Evolutionary conservation across 2,888 invertebrate species (phyloP), one percentile per base, ranked within the genome.

Genomic region (Congeria kusceri): DNA sequence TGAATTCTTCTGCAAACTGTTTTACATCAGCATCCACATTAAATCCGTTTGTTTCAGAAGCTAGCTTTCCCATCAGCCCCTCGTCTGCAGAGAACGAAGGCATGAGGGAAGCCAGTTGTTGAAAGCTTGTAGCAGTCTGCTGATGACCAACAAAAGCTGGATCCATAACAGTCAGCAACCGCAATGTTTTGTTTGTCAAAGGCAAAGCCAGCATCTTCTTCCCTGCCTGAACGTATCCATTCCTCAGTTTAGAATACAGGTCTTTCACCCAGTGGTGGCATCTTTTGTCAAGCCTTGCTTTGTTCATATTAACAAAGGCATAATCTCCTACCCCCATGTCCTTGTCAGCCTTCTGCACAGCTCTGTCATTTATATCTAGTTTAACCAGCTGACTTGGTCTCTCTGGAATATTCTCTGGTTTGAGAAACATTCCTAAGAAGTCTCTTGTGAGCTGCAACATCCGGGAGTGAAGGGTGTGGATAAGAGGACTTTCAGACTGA

Each of bases 241-340:
- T 66, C 32, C 73, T 46, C 15, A 73, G 65, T 18, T 47, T 39
- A 18, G 25, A 58, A 53, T 73, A 73, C 39, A 73, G 44, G 25
- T 20, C 47, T 29, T 9, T 47, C 18, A 73, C 66, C 73, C 73
- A 73, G 47, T 57, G 49, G 32, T 47, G 27, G 53, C 66, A 73
- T 49, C 25, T 29, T 61, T 65, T 73, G 20, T 73, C 73, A 11
- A 73, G 9, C 18, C 71, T 53, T 15, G 64, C 71, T 44, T 61
- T 73, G 53, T 73, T 73, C 53, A 73, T n/a, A 20, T 28, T 59
- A 32, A 47, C 49, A 56, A 46, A 73, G 32, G 73, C 73, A 66
- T 58, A 73, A 11, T 66, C 58, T 15, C 73, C 73, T 15, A 73
- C 73, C 9, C 18, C 27, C 39, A 49, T 9, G 49, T 49, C 49